Evolutionary conservation across 2,113 vertebrate genomes (phyloP).

Genomic region (Zapornia atra): DNA sequence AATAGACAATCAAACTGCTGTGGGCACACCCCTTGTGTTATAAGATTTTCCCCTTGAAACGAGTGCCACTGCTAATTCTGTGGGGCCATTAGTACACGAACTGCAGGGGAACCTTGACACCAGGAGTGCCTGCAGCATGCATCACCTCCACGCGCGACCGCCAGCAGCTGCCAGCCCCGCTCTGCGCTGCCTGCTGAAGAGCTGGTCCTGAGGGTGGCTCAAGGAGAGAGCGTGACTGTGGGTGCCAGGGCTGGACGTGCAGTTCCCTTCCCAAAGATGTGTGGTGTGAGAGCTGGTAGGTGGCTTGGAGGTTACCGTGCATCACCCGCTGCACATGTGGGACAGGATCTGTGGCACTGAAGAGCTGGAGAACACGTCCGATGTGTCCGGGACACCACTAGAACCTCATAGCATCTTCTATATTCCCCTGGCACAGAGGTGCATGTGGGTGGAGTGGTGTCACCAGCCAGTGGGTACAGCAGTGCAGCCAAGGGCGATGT

Average conservation of each 20-base stretch:
- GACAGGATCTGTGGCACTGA: not conserved
- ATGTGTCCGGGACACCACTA: not conserved
- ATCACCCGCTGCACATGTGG: rapidly evolving
- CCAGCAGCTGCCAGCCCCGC: not conserved
- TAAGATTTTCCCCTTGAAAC: not conserved
- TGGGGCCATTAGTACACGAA: not conserved
- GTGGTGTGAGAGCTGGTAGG: not conserved
- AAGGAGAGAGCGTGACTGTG: not conserved
- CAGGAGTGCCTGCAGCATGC: not conserved
- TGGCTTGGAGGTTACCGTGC: not conserved
- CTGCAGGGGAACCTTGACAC: not conserved
- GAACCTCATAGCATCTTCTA: rapidly evolving
- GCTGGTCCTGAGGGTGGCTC: rapidly evolving
- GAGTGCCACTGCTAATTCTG: not conserved
- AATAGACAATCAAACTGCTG: not conserved
- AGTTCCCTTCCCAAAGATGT: not conserved
- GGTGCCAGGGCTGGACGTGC: not conserved
- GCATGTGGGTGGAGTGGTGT: not conserved
- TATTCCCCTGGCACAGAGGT: too few species aligned
- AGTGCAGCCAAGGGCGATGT: not conserved
- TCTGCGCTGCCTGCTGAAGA: not conserved
- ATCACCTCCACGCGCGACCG: not conserved
- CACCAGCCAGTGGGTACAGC: not conserved
- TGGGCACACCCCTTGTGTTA: not conserved
- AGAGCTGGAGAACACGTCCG: not conserved